A percentile compares a stretch with the other conserved stretches of the same genome.
Conservation (phyloP, 2,797 vertebrate genomes). For the Clarias fuscus region DNA sequence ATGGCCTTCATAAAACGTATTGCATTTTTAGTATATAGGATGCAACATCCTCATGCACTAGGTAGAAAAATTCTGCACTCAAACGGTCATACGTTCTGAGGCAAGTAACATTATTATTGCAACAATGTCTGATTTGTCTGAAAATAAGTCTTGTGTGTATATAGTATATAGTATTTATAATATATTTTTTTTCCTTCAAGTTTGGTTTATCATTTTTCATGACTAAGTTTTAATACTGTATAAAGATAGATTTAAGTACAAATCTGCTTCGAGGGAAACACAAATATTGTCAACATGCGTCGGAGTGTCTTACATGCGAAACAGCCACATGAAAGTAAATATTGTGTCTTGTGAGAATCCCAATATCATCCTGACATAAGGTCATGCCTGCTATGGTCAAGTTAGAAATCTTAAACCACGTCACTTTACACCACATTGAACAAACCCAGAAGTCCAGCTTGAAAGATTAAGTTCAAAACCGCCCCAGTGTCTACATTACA, state of each 20-base stretch:
- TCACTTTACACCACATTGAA: constrained; percentile 5
- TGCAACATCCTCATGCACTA: constrained; percentile 70
- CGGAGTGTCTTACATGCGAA: constrained; percentile 24
- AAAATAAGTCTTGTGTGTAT: constrained; percentile 46
- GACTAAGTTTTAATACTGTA: constrained; percentile 40
- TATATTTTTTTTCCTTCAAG: constrained; percentile 47
- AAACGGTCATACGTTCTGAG: constrained; percentile 48
- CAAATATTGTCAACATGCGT: constrained; percentile 31
- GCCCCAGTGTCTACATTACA: neutral
- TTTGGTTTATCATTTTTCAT: constrained; percentile 49
- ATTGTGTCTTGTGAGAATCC: constrained; percentile 29
- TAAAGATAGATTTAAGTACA: constrained; percentile 39
- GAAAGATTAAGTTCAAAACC: neutral
- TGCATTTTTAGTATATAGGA: constrained; percentile 58
- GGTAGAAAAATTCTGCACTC: constrained; percentile 46
- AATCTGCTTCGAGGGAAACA: constrained; percentile 37
- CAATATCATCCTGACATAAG: constrained; percentile 13
- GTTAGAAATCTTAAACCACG: neutral
- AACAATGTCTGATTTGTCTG: constrained; percentile 64
- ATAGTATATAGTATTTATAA: neutral
- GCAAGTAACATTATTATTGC: constrained; percentile 65
- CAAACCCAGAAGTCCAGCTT: constrained; percentile 22
- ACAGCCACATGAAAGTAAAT: constrained; percentile 32
- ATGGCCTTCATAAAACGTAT: constrained; percentile 34
- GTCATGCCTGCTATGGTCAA: neutral